Base-by-base conservation (phyloP, 2,888 invertebrate species). In the Amorpha juglandis region DNA sequence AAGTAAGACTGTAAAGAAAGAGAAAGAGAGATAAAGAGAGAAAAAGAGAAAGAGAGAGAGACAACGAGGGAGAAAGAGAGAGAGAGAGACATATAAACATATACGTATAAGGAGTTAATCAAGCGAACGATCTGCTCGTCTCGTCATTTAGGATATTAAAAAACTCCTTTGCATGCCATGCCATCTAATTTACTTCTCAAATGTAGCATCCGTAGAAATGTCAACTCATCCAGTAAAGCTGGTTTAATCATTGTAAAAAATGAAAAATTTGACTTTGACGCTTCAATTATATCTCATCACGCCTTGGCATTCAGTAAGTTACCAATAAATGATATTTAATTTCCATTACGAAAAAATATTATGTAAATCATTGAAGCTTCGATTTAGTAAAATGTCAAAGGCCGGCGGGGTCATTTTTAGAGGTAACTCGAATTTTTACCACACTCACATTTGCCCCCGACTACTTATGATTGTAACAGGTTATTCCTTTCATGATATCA, bases 321-420 rank as follows among this genome's bases (percentile, higher is more conserved):
- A 58, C 58, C 19, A 55, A 55, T 55, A 16, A n/a, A 33, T 55
- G 33, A 42, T n/a, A 58, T 53, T 53, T 35, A 58, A 16, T 58
- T 58, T 58, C 38, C 6, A 19, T 58, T 58, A 58, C 58, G 58
- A 58, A 58, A 45, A 58, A 58, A 38, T 38, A 58, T 58, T 16
- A 58, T 58, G 19, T 58, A 58, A 58, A 58, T 42, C 42, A 16
- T 16, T 16, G 35, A 38, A 35, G 11, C 58, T 38, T 42, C 58
- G 33, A 21, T 33, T 38, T 42, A 38, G 6, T 12, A 7, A 42
- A 58, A 58, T 58, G 58, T 42, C 42, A 58, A 58, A 38, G 19
- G 12, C 38, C 38, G 38, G 2, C 19, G 58, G 42, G 55, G 58
- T 58, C 42, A 58, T 58, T 58, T 58, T 58, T 42, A 58, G 19